Conservation (phyloP, 2,113 vertebrate genomes). For the Oenanthe melanoleuca region DNA sequence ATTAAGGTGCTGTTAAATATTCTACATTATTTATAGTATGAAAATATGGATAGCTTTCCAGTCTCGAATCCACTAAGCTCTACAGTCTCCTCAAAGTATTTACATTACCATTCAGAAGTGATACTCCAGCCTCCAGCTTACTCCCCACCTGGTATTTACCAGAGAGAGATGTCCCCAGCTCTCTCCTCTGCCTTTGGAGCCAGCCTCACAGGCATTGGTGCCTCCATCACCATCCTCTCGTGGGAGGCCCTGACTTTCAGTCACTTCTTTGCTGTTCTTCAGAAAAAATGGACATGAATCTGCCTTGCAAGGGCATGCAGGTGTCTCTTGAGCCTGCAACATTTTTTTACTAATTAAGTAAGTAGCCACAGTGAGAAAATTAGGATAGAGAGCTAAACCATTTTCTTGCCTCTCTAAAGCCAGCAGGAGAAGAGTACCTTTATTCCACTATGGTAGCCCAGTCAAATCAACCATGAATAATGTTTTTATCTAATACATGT, state of each 20-base stretch:
- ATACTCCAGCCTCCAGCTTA: background rate
- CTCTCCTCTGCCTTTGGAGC: background rate
- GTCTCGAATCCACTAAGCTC: constrained; percentile 5
- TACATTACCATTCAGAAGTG: background rate
- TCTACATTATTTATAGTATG: constrained; percentile 56
- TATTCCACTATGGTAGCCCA: background rate
- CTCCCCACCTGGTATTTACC: background rate
- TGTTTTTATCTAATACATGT: background rate
- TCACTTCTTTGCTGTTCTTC: background rate
- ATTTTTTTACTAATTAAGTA: background rate
- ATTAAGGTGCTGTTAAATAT: constrained; percentile 62
- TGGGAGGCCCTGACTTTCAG: background rate
- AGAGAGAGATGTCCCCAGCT: background rate
- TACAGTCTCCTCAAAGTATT: background rate
- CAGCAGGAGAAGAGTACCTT: background rate
- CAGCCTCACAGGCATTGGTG: background rate
- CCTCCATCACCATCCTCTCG: fast-evolving
- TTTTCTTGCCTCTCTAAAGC: background rate
- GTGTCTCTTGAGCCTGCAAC: background rate
- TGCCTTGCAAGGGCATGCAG: background rate
- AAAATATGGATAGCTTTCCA: constrained; percentile 34
- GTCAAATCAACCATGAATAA: background rate
- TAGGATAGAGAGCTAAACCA: background rate
- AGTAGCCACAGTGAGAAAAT: background rate
- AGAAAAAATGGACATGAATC: background rate